A percentile compares a stretch with the other conserved stretches of the same genome.
phyloP scores from a whole-genome alignment of 2,797 vertebrate genomes.

The Cryptoprocta ferox region DNA sequence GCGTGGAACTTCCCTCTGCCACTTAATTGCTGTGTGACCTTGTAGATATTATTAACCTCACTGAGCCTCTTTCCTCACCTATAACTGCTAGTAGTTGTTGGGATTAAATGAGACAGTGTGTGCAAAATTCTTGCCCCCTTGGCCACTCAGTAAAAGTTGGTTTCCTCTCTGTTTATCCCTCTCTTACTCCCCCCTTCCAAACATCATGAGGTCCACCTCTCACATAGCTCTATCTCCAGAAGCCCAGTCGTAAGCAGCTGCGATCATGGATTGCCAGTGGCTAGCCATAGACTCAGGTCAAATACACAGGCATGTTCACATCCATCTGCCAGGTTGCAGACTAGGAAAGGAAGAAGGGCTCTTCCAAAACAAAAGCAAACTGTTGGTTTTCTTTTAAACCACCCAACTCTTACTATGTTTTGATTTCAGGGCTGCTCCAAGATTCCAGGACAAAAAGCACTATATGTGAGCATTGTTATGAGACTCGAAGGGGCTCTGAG shows the following conservation, averaged over 20 bases:
- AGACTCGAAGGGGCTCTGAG: slow-evolving; percentile 64
- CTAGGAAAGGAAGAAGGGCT: slow-evolving; percentile 55
- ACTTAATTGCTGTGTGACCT: not conserved
- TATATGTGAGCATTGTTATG: slow-evolving; percentile 73
- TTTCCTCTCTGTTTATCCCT: not conserved
- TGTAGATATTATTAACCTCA: not conserved
- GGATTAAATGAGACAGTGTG: not conserved
- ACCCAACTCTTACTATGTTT: slow-evolving; percentile 73
- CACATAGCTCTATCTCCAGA: not conserved
- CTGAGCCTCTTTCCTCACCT: not conserved
- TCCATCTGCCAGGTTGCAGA: slow-evolving; percentile 52
- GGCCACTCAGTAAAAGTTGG: not conserved
- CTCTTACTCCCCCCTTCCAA: not conserved
- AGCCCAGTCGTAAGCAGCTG: not conserved
- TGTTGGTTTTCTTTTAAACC: slow-evolving; percentile 72
- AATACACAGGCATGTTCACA: not conserved
- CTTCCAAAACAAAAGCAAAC: slow-evolving; percentile 73
- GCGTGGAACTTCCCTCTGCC: not conserved
- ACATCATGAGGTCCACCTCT: not conserved
- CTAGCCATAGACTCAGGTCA: slow-evolving; percentile 14
- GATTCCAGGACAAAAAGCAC: slow-evolving; percentile 75
- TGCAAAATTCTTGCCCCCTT: not conserved
- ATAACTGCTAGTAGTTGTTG: not conserved
- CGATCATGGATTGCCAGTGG: not conserved
- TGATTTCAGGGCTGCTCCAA: slow-evolving; percentile 74